Evolutionary conservation across 2,797 vertebrate species (phyloP), one percentile per base, ranked within the genome.

Genomic region (Phrynocephalus forsythii): DNA sequence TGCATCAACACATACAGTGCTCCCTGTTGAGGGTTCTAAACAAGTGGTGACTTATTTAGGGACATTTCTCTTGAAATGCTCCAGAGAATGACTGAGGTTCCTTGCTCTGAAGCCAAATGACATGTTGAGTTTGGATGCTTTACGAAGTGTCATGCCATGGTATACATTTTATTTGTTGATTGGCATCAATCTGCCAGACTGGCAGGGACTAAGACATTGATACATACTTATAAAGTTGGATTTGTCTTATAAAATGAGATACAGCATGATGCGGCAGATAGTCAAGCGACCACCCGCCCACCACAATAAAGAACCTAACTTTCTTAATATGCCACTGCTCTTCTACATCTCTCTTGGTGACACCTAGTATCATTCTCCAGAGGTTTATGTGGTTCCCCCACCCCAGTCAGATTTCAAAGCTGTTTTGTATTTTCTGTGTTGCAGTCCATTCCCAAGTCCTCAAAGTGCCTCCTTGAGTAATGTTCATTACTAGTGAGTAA

Each of bases 121-220:
- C 0, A 0, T 85, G 26, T 84, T 71, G 2, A 69, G 83, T 91
- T 85, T 90, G 81, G 71, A 81, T 80, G 77, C 68, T 0, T 0
- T 80, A 30, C 87, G 89, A 88, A 92, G 16, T n/a, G 60, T 85
- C 89, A 87, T 92, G 93, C 28, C 68, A 81, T 87, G 79, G 50
- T 50, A 77, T 28, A 18, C 89, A 86, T 52, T 76, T 88, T 89
- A 52, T 92, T 92, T 90, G 81, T 80, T 84, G 28, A 9, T 83
- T 92, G 80, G 16, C 71, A 78, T 90, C 67, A 86, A 8, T 73
- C 89, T 89, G 67, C n/a, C 71, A 88, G n/a, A 86, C 15, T 81
- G 84, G 90, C 86, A 86, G 88, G 81, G 87, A 91, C 92, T 94
- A 90, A 86, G 78, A 79, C 50, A 81, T 6, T 89, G 90, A 85